Evolutionary conservation across 2,888 invertebrate genomes (phyloP).

Genomic region (Eudemis profundana): DNA sequence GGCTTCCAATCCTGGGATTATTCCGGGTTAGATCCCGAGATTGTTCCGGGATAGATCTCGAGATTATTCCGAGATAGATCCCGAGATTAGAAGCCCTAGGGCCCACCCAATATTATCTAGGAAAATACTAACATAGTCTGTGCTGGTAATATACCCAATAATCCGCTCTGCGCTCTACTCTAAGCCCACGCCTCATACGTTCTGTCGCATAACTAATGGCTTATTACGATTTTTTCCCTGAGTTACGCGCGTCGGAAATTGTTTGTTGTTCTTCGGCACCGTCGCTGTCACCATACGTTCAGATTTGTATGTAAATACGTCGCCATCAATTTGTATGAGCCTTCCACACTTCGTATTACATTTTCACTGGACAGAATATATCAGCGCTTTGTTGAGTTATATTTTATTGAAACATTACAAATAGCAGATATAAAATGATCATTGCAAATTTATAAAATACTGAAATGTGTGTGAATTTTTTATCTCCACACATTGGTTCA

Average conservation of each 20-base stretch:
- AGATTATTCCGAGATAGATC: no score
- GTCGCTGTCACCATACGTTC: constrained; percentile 14
- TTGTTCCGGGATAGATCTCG: no score
- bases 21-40: no score
- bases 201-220: constrained; percentile 57
- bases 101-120: no score
- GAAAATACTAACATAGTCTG: not conserved
- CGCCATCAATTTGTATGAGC: constrained; percentile 20
- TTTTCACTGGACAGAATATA: not conserved
- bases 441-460: no score
- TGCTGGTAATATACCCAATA: not conserved
- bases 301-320: constrained; percentile 19
- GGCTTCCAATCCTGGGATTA: no score
- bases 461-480: no score
- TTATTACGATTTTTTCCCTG: constrained; percentile 54
- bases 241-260: constrained; percentile 50
- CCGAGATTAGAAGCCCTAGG: no score
- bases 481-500: no score
- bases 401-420: no score
- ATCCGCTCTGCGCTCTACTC: constrained; percentile 26
- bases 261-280: constrained; percentile 48
- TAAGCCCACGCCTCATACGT: constrained; percentile 15
- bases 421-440: no score
- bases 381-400: not conserved
- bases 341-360: constrained; percentile 8